These are phyloP conservation scores for Sebastes fasciatus DNA, from an alignment of 2,113 vertebrate genomes.

Conservation along the genomic window DNA sequence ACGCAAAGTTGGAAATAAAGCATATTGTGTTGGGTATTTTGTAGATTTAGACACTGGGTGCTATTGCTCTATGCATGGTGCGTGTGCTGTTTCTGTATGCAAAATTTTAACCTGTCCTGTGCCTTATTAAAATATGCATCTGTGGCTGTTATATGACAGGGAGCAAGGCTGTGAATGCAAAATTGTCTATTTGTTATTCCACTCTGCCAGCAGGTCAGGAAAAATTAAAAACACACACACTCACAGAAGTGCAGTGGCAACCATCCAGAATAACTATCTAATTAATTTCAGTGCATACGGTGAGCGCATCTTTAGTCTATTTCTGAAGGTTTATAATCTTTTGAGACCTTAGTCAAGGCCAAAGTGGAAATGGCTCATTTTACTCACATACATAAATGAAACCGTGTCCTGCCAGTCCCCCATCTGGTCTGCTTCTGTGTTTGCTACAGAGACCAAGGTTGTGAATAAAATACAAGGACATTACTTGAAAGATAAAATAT, in stretches of 20 bases:
- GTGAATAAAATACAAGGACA: constrained; percentile 71
- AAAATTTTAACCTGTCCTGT: constrained; percentile 47
- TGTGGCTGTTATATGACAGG: constrained; percentile 53
- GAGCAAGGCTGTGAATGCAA: constrained; percentile 62
- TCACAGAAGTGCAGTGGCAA: constrained; percentile 73
- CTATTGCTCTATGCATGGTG: neutral
- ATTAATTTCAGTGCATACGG: constrained; percentile 75
- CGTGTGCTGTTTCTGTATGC: constrained; percentile 20
- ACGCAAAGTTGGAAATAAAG: constrained; percentile 9
- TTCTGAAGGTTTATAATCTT: constrained; percentile 73
- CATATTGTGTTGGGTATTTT: neutral
- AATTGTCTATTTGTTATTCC: constrained; percentile 74
- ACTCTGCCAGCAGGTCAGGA: constrained; percentile 64
- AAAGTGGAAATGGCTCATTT: constrained; percentile 71
- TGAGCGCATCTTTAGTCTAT: constrained; percentile 62
- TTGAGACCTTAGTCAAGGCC: constrained; percentile 75
- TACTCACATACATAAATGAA: constrained; percentile 76
- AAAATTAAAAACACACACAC: constrained; percentile 75
- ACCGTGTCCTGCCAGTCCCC: constrained; percentile 61
- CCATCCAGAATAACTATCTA: constrained; percentile 77
- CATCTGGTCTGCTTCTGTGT: constrained; percentile 71
- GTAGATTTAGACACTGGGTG: constrained; percentile 1
- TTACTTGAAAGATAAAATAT: constrained; percentile 34
- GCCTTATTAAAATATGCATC: constrained; percentile 56
- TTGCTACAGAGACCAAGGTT: constrained; percentile 68